Evolutionary conservation across 2,888 invertebrate genomes (phyloP), one percentile per base, ranked within the genome.

Genomic region (Ormyrus pomaceus): DNA sequence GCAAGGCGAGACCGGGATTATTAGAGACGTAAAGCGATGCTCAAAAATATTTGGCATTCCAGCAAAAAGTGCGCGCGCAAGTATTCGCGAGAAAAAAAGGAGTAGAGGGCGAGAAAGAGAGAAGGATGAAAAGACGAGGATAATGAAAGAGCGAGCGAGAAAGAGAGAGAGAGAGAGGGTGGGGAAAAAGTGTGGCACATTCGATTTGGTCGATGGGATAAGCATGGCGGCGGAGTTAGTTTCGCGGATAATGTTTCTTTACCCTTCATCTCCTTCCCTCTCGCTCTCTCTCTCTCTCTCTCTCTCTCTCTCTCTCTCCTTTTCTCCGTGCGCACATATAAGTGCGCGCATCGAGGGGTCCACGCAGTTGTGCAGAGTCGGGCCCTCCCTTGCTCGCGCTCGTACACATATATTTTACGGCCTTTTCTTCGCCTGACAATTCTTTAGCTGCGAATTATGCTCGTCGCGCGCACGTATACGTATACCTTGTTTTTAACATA

Each of bases 241-340:
- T 82, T 83, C 82, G 84, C 80, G 80, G 77, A 75, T 72, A 79
- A 76, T 74, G 79, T 79, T 82, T 81, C 82, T 79, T 81, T 56
- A 45, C 72, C 73, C 78, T 34, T 34, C 34, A 34, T 34, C 34
- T 34, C 34, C 34, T 76, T 62, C 79, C 56, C 19, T 59, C n/a
- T 56, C 13, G 34, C 48, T 9, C 19, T 5, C 4, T 58, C 19
- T 5, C 13, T 11, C 6, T 34, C 50, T 65, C 19, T 62, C 79
- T 50, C 19, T 59, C n/a, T 56, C 13, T 11, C 48, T 9, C 19
- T 5, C 4, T 58, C 19, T 5, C 13, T 11, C 6, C 34, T 34
- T 34, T 34, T 34, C 34, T 34, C 34, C 34, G 3, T 4, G 34
- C 34, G 34, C 34, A 4, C 34, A 34, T 34, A 34, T 34, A 34